phyloP scores from a whole-genome alignment of 2,888 invertebrate genomes.

The Blastobasis adustella region DNA sequence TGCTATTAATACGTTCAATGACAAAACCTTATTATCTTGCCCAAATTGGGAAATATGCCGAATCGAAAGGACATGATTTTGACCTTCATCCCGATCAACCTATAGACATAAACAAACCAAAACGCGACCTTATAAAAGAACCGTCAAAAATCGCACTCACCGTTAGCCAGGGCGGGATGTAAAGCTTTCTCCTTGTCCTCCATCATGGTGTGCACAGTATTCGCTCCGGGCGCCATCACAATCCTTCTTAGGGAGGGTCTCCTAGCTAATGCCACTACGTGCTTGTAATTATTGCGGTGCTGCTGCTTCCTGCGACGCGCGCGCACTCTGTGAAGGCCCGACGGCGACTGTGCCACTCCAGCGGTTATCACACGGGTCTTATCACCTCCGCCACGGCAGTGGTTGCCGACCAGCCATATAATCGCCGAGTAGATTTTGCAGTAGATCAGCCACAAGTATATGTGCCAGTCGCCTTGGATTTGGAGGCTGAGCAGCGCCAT shows the following conservation, averaged over 20 bases:
- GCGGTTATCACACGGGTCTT: conserved; percentile 66
- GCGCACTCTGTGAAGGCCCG: conserved; percentile 63
- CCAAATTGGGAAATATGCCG: too few relatives aligned
- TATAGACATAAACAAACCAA: too few relatives aligned
- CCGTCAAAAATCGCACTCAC: conserved; percentile 25
- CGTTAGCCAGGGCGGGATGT: conserved; percentile 45
- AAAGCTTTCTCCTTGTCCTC: conserved; percentile 69
- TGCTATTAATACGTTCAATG: too few relatives aligned
- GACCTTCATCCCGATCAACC: too few relatives aligned
- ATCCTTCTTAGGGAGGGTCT: conserved; percentile 64
- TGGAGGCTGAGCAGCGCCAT: conserved; percentile 63
- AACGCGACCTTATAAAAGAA: too few relatives aligned
- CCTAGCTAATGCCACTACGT: conserved; percentile 57
- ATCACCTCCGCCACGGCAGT: conserved; percentile 60
- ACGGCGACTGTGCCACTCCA: conserved; percentile 57
- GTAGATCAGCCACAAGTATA: conserved; percentile 60
- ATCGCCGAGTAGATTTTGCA: conserved; percentile 61
- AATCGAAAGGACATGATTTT: too few relatives aligned
- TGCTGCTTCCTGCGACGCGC: conserved; percentile 57
- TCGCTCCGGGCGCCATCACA: conserved; percentile 75
- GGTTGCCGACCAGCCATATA: conserved; percentile 65
- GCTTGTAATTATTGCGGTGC: conserved; percentile 51
- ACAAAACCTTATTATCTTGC: too few relatives aligned
- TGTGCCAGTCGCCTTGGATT: conserved; percentile 56
- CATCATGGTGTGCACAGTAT: conserved; percentile 70